A percentile compares a stretch with the other conserved stretches of the same genome.
These are phyloP conservation scores for Ochropleura plecta DNA, from an alignment of 2,888 invertebrate genomes.

Conservation along the genomic window DNA sequence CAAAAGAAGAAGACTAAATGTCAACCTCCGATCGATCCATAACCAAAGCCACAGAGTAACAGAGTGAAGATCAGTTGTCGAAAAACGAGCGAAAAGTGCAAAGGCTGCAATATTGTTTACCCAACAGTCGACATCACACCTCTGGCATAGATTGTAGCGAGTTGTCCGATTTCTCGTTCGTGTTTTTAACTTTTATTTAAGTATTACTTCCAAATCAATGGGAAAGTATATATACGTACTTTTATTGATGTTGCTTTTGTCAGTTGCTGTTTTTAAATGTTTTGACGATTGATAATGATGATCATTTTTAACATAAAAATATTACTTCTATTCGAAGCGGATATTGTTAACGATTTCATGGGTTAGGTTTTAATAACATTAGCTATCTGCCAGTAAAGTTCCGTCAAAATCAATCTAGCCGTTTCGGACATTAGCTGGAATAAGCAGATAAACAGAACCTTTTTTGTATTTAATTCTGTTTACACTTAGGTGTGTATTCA, in stretches of 20 bases:
- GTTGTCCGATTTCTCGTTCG: too few relatives aligned
- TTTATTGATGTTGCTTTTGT: not conserved
- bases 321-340: too few relatives aligned
- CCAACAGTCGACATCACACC: not conserved
- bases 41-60: conserved; percentile 16
- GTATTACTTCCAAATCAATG: not conserved
- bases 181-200: too few relatives aligned
- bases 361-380: too few relatives aligned
- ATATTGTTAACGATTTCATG: too few relatives aligned
- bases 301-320: too few relatives aligned
- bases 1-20: not conserved
- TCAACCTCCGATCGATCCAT: conserved; percentile 15
- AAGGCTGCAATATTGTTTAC: conserved; percentile 6
- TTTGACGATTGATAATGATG: not conserved
- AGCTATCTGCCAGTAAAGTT: too few relatives aligned
- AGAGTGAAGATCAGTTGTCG: conserved; percentile 5
- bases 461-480: too few relatives aligned
- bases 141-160: not conserved
- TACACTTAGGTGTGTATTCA: too few relatives aligned
- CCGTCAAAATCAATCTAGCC: too few relatives aligned
- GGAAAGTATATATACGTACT: not conserved
- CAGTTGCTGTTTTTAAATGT: not conserved
- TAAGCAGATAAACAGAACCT: too few relatives aligned
- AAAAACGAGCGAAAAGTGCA: conserved; percentile 23
- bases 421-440: too few relatives aligned